These are phyloP conservation scores for Emys orbicularis DNA, from an alignment of 2,797 vertebrate species.

Conservation along the genomic window DNA sequence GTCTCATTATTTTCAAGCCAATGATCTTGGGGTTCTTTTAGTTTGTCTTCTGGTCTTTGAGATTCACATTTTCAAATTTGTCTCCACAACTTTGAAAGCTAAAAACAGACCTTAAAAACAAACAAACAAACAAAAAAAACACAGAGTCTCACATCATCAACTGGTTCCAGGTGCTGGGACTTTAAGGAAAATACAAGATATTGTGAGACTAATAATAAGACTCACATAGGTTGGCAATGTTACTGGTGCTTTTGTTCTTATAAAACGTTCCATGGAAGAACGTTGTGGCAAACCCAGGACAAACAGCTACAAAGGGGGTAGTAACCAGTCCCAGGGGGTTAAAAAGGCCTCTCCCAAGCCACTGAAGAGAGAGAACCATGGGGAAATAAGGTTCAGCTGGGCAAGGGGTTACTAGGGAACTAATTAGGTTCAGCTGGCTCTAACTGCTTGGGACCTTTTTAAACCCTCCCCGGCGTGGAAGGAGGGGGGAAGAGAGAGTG, in stretches of 20 bases:
- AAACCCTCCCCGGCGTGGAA: too few relatives aligned
- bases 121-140: neutral
- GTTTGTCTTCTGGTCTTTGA: neutral
- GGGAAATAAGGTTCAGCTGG: too few relatives aligned
- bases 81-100: neutral
- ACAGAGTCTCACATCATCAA: too few relatives aligned
- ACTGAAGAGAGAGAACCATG: too few relatives aligned
- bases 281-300: too few relatives aligned
- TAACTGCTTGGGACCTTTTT: too few relatives aligned
- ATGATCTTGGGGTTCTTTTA: neutral
- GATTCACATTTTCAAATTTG: neutral
- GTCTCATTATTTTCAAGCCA: neutral
- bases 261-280: neutral
- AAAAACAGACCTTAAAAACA: neutral
- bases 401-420: too few relatives aligned
- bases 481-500: too few relatives aligned
- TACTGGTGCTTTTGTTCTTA: neutral
- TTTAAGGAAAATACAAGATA: neutral
- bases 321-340: too few relatives aligned
- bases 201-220: neutral
- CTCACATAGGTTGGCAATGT: neutral
- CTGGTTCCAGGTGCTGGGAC: neutral
- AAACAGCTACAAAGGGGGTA: too few relatives aligned
- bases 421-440: too few relatives aligned
- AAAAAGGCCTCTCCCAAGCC: too few relatives aligned